Percentiles rank a stretch among this genome's conserved stretches.
These are phyloP conservation scores for Corvus moneduloides DNA, from an alignment of 2,113 vertebrate species.

Conservation along the genomic window DNA sequence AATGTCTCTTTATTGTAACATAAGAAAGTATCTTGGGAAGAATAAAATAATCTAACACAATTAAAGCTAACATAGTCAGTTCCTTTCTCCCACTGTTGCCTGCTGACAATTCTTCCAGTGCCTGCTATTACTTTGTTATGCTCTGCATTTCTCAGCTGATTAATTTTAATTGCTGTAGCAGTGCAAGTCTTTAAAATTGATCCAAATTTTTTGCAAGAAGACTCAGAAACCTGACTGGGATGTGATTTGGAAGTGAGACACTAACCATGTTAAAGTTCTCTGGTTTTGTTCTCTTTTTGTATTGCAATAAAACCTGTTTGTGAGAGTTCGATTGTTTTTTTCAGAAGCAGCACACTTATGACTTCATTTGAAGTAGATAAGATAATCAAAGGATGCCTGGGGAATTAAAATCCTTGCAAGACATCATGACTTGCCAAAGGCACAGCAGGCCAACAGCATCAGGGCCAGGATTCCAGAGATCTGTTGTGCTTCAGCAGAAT, in stretches of 20 bases:
- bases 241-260: neutral
- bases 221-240: neutral
- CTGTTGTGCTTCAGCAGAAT: neutral
- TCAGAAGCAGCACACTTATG: neutral
- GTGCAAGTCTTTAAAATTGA: neutral
- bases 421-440: constrained; percentile 6
- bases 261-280: neutral
- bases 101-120: neutral
- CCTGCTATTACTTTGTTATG: neutral
- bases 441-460: neutral
- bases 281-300: neutral
- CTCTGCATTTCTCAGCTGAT: neutral
- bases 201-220: neutral
- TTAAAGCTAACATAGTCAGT: neutral
- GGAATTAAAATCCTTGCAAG: constrained; percentile 1
- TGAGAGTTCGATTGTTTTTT: neutral
- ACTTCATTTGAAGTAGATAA: constrained; percentile 25
- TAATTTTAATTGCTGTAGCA: neutral
- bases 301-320: neutral
- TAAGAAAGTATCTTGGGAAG: neutral
- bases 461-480: neutral
- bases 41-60: neutral
- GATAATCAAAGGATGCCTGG: neutral
- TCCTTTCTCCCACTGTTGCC: neutral
- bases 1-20: neutral